phyloP scores from a whole-genome alignment of 2,888 invertebrate genomes.

The Gerris lacustris region DNA sequence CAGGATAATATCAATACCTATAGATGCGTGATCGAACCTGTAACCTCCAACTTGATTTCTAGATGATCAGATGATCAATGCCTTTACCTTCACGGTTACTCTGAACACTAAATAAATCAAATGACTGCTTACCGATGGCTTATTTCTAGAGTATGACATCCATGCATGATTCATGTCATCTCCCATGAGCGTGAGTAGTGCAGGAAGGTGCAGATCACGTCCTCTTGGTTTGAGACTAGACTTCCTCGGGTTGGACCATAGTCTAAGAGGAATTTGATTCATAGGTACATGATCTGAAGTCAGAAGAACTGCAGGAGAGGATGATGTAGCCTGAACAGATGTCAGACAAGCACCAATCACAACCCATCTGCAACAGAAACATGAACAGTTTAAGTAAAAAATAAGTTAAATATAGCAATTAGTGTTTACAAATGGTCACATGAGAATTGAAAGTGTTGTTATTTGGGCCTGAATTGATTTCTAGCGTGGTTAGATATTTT shows the following conservation, averaged over 20 bases:
- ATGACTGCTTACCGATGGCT: not conserved
- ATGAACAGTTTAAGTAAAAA: too few species aligned
- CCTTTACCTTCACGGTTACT: too few species aligned
- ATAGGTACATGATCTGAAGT: not conserved
- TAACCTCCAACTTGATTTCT: too few species aligned
- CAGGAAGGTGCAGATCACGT: conserved; percentile 37
- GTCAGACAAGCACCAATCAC: not conserved
- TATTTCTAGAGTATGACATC: conserved; percentile 34
- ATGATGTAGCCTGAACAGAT: not conserved
- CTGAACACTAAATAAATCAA: too few species aligned
- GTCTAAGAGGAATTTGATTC: conserved; percentile 28
- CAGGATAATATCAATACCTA: too few species aligned
- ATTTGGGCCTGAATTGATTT: too few species aligned
- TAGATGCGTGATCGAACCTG: too few species aligned
- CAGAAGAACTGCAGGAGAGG: conserved; percentile 6
- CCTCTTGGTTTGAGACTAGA: conserved; percentile 36
- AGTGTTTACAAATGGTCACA: too few species aligned
- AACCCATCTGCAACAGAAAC: not conserved
- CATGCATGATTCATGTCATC: conserved; percentile 39
- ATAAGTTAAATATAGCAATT: too few species aligned
- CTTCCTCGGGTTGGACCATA: conserved; percentile 33
- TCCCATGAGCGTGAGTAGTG: conserved; percentile 36
- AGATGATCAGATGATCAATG: too few species aligned
- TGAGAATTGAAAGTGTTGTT: too few species aligned
- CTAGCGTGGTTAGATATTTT: too few species aligned